phyloP scores from a whole-genome alignment of 2,113 vertebrate species.

The Phaethornis superciliosus region DNA sequence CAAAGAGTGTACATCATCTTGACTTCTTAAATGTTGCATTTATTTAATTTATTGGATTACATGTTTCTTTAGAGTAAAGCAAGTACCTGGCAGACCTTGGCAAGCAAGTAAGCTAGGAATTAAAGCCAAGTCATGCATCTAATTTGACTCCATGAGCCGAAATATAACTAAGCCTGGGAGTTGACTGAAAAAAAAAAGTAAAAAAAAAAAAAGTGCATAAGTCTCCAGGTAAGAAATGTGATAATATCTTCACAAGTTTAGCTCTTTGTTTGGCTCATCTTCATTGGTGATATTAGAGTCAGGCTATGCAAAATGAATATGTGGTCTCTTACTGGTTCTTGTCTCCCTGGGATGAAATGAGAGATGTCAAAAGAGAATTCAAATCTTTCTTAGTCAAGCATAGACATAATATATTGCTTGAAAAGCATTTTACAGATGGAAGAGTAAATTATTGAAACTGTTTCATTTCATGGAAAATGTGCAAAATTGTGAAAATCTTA shows the following conservation, averaged over 20 bases:
- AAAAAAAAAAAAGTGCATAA: background rate
- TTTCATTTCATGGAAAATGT: constrained; percentile 7
- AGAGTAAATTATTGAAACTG: background rate
- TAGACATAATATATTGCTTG: background rate
- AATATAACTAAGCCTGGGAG: constrained; percentile 50
- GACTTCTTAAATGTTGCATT: constrained; percentile 65
- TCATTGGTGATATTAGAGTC: background rate
- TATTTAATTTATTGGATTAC: constrained; percentile 69
- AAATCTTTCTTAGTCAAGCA: background rate
- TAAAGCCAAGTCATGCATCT: constrained; percentile 70
- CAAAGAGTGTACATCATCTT: constrained; percentile 13
- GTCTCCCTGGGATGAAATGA: background rate
- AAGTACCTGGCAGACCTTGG: constrained; percentile 67
- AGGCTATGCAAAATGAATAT: background rate
- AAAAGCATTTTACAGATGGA: constrained; percentile 16
- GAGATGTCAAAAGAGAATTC: background rate
- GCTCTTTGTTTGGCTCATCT: background rate
- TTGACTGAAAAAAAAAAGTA: constrained; percentile 49
- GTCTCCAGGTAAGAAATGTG: background rate
- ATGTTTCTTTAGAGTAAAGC: constrained; percentile 35
- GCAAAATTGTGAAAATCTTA: constrained; percentile 26
- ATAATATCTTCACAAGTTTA: background rate
- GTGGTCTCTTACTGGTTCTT: constrained; percentile 4
- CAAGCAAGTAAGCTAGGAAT: constrained; percentile 1
- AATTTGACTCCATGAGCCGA: constrained; percentile 55